These are phyloP conservation scores for Pseudobourletiella spinata DNA, from an alignment of 1,140 invertebrate species.

Conservation along the genomic window DNA sequence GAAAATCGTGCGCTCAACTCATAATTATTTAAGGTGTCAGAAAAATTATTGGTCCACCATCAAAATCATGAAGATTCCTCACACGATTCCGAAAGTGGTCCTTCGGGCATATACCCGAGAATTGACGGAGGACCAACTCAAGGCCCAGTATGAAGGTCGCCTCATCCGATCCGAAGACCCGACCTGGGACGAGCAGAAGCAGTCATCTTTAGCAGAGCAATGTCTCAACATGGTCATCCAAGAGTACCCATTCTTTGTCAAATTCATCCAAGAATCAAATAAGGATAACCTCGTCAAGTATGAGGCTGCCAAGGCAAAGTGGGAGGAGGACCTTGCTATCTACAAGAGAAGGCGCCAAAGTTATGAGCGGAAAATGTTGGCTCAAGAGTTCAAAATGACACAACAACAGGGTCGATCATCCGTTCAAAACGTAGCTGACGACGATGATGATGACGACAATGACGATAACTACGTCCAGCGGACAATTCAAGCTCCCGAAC, in stretches of 20 bases:
- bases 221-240: constrained; percentile 21
- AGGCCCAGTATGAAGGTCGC: constrained; percentile 20
- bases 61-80: constrained; percentile 31
- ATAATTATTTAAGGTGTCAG: too few species aligned
- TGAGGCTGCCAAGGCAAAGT: constrained; percentile 7
- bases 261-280: constrained; percentile 18
- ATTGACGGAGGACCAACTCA: constrained; percentile 11
- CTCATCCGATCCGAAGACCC: constrained; percentile 27
- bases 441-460: background rate
- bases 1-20: too few species aligned
- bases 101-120: constrained; percentile 22
- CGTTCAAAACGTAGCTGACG: background rate
- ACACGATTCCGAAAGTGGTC: constrained; percentile 30
- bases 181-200: constrained; percentile 22
- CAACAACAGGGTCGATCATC: background rate
- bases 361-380: constrained; percentile 1
- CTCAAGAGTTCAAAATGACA: background rate
- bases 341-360: background rate
- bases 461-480: constrained; percentile 6
- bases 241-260: constrained; percentile 22
- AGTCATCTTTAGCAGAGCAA: background rate
- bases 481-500: background rate
- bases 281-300: background rate
- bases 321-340: constrained; percentile 16
- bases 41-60: too few species aligned